Evolutionary conservation across 2,113 vertebrate species (phyloP).

Genomic region (Guaruba guarouba): DNA sequence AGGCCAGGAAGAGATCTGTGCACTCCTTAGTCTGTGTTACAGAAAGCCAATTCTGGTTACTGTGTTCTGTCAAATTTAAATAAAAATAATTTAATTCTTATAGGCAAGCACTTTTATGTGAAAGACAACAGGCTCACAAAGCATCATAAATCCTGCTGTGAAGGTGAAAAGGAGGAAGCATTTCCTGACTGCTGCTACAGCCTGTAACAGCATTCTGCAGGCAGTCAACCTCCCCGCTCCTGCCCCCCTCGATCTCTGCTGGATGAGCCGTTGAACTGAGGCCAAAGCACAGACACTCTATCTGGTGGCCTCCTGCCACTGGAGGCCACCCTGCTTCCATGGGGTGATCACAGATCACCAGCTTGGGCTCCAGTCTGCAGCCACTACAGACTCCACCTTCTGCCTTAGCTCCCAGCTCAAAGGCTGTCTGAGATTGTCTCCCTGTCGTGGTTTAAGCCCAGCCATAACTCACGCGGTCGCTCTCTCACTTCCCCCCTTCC

Average conservation of each 20-base stretch:
- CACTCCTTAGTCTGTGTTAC: neutral
- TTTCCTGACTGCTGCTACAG: slow-evolving; percentile 22
- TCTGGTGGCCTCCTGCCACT: neutral
- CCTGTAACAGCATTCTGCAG: neutral
- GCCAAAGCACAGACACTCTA: neutral
- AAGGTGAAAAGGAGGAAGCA: slow-evolving; percentile 30
- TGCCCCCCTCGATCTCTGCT: neutral
- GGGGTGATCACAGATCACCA: neutral
- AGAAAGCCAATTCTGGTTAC: neutral
- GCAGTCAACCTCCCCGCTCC: neutral
- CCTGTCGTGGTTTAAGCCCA: neutral
- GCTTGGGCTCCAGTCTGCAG: neutral
- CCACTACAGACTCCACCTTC: neutral
- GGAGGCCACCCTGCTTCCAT: slow-evolving; percentile 32
- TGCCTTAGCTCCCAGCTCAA: rapidly evolving
- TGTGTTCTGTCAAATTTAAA: neutral
- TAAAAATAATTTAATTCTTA: neutral
- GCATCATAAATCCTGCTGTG: slow-evolving; percentile 5
- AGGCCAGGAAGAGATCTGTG: neutral
- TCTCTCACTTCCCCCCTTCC: too few relatives aligned
- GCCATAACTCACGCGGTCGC: too few relatives aligned
- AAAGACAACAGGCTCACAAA: neutral
- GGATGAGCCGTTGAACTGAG: neutral
- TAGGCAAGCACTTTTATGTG: neutral
- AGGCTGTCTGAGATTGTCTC: neutral